Conservation (phyloP, 2,888 invertebrate species). For the Cerastis leucographa region DNA sequence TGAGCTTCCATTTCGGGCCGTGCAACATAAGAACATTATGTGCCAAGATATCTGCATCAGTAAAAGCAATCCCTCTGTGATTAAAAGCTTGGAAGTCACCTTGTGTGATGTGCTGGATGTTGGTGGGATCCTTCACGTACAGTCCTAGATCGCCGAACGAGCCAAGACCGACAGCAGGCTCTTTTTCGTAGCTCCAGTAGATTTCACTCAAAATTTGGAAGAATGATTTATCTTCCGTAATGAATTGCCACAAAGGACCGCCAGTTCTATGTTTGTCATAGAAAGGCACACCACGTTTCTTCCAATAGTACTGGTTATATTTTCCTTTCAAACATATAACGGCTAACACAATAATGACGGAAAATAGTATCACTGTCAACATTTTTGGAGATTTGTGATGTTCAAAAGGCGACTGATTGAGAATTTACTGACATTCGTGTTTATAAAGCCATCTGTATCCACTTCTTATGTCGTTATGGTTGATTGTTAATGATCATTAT, state of each 20-base stretch:
- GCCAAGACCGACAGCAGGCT: conserved; percentile 77
- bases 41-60: conserved; percentile 72
- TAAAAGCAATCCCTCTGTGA: conserved; percentile 72
- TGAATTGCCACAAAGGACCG: conserved; percentile 76
- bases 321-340: conserved; percentile 68
- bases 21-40: conserved; percentile 76
- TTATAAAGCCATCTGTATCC: conserved; percentile 13
- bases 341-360: conserved; percentile 44
- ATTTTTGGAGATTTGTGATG: conserved; percentile 36
- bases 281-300: conserved; percentile 76
- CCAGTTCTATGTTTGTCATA: conserved; percentile 69
- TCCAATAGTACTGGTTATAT: conserved; percentile 79
- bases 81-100: conserved; percentile 75
- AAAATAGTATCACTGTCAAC: conserved; percentile 39
- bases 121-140: conserved; percentile 72
- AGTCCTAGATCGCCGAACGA: conserved; percentile 66
- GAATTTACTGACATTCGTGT: background rate
- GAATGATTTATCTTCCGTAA: conserved; percentile 67
- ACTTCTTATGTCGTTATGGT: background rate
- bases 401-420: conserved; percentile 23
- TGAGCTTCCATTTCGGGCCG: conserved; percentile 79
- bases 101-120: conserved; percentile 74
- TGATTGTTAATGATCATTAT: background rate
- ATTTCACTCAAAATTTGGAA: conserved; percentile 75
- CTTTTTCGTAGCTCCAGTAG: conserved; percentile 74